Percentiles rank a stretch among this genome's conserved stretches.
phyloP scores from a whole-genome alignment of 2,797 vertebrate genomes.

The Pogoniulus pusillus region DNA sequence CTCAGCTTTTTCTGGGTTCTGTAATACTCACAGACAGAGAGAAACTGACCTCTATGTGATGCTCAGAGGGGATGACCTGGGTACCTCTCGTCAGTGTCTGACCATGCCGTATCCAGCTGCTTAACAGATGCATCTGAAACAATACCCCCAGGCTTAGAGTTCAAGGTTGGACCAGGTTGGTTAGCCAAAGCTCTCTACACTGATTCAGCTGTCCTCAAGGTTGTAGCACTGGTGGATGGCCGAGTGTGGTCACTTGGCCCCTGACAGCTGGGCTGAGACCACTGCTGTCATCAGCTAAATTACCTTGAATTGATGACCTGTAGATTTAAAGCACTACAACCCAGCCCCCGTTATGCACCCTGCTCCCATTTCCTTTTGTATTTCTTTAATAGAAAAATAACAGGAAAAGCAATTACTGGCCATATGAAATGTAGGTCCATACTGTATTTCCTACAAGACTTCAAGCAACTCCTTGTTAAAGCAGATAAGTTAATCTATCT shows the following conservation, averaged over 20 bases:
- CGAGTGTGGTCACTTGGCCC: background rate
- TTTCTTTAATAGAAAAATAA: constrained; percentile 59
- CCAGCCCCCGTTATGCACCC: background rate
- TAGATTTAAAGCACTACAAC: background rate
- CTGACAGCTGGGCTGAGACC: background rate
- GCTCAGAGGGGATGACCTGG: background rate
- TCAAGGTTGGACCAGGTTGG: background rate
- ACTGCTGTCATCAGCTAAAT: constrained; percentile 25
- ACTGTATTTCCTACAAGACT: constrained; percentile 28
- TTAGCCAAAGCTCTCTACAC: background rate
- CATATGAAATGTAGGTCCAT: constrained; percentile 49
- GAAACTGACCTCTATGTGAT: background rate
- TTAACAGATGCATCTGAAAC: background rate
- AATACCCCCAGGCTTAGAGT: background rate
- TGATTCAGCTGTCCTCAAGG: background rate
- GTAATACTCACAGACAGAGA: background rate
- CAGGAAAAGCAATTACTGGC: constrained; percentile 67
- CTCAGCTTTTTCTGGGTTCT: background rate
- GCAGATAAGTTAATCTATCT: constrained; percentile 63
- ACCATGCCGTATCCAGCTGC: background rate
- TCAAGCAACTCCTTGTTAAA: constrained; percentile 58
- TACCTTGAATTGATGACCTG: constrained; percentile 31
- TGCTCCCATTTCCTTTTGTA: constrained; percentile 42
- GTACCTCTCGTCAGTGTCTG: background rate
- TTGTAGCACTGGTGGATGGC: background rate